Evolutionary conservation across 2,113 vertebrate genomes (phyloP), one percentile per base, ranked within the genome.

Genomic region (Talpa occidentalis): DNA sequence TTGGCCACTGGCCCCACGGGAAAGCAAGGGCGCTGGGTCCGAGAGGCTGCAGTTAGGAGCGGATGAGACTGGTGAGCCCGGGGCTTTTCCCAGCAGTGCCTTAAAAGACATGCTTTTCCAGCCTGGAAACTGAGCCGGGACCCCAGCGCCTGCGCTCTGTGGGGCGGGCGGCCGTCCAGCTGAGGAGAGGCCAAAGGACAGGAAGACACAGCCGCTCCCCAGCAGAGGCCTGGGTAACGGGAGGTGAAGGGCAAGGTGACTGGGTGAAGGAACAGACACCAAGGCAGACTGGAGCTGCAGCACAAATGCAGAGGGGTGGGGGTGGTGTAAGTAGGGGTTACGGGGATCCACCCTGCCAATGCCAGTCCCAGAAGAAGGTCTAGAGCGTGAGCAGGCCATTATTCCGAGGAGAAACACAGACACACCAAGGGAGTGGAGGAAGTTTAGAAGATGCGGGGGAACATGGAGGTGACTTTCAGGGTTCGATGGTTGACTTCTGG

Each of bases 251-350:
- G 64, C 17, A 32, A 40, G 56, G 22, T 0, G 32, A 73, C 40
- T 2, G 22, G 35, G 17, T 35, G 56, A 49, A 15, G 21, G 0
- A 37, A 82, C 0, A 42, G 49, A 37, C 3, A 1, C 32, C 40
- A 7, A 80, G 60, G 72, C 0, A 24, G 3, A 26, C 10, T 24
- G 52, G 40, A 19, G 24, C 42, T 9, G 49, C 10, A 14, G 42
- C 3, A 9, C 17, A 49, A 76, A 42, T 2, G 21, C 32, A 17
- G 37, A 35, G 44, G 26, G 24, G 37, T 0, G 37, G 30, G 72
- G 26, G 15, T 2, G 60, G 47, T 52, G 16, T 40, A 54, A 49
- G 32, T 0, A 22, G 15, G 1, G 5, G 17, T 26, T 10, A 0
- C 16, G 5, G 12, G 35, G 54, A 66, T 7, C 54, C 14, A 1